A percentile compares a stretch with the other conserved stretches of the same genome.
These are phyloP conservation scores for Diadumene lineata DNA, from an alignment of 92 coral and sea anemone genomes.

Conservation along the genomic window DNA sequence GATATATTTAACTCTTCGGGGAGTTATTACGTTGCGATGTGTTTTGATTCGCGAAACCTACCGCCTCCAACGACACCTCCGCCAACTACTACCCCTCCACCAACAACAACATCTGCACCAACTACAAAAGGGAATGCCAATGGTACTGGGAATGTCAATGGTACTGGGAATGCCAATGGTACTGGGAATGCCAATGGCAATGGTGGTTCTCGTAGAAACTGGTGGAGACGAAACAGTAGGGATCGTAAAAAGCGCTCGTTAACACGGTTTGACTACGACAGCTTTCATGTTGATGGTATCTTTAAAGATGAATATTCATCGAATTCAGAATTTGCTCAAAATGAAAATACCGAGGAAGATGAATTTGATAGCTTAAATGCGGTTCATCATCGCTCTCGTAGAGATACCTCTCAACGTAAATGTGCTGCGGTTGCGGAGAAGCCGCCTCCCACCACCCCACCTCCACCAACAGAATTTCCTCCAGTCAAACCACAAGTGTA, in stretches of 20 bases:
- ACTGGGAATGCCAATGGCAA: too few relatives aligned
- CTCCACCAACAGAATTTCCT: constrained; percentile 28
- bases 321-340: not conserved
- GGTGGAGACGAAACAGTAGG: not conserved
- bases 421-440: constrained; percentile 43
- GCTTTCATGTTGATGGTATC: not conserved
- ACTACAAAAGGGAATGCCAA: too few relatives aligned
- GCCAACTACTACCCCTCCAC: not conserved
- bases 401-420: constrained; percentile 18
- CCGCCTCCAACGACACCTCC: not conserved
- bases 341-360: not conserved
- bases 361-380: not conserved
- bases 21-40: constrained; percentile 14
- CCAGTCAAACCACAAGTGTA: constrained; percentile 42
- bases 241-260: constrained; percentile 11
- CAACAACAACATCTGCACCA: not conserved
- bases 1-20: constrained; percentile 8
- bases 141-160: too few relatives aligned
- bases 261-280: constrained; percentile 4
- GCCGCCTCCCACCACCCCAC: constrained; percentile 56
- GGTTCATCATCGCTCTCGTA: not conserved
- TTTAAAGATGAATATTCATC: not conserved
- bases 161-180: too few relatives aligned
- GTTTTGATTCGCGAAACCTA: not conserved
- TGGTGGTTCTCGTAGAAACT: not conserved